Conservation (phyloP, 2,888 invertebrate species). For the Nomada lathburiana region DNA sequence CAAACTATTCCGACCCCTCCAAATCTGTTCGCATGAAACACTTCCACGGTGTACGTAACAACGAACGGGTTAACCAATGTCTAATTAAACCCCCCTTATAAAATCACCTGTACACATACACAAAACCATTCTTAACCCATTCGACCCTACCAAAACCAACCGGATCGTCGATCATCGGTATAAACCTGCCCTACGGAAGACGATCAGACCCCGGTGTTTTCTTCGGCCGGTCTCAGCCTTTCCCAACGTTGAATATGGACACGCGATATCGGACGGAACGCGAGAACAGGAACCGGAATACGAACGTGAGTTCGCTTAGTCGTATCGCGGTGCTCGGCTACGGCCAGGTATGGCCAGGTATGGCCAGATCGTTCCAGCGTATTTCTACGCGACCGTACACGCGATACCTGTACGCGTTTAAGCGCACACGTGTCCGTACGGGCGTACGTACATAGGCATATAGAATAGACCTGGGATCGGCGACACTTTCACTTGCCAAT, state of each 20-base stretch:
- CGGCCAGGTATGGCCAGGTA: slow-evolving; percentile 51
- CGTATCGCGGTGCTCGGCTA: slow-evolving; percentile 21
- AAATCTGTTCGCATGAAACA: too few relatives aligned
- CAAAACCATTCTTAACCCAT: too few relatives aligned
- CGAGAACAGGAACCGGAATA: slow-evolving; percentile 62
- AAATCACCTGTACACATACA: too few relatives aligned
- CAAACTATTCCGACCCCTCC: too few relatives aligned
- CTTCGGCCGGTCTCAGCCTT: slow-evolving; percentile 24
- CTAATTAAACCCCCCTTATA: too few relatives aligned
- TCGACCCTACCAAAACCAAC: not conserved
- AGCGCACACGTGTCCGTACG: slow-evolving; percentile 36
- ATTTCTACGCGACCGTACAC: slow-evolving; percentile 57
- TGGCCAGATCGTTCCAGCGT: slow-evolving; percentile 53
- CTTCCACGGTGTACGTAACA: too few relatives aligned
- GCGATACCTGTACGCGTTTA: slow-evolving; percentile 33
- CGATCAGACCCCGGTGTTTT: slow-evolving; percentile 20
- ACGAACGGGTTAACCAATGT: too few relatives aligned
- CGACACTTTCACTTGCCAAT: slow-evolving; percentile 77
- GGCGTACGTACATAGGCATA: slow-evolving; percentile 36
- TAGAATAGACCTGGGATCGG: slow-evolving; percentile 45
- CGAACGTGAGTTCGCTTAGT: not conserved
- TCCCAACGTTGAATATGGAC: slow-evolving; percentile 45
- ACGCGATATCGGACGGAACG: slow-evolving; percentile 50
- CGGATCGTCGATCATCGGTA: not conserved
- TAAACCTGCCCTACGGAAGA: slow-evolving; percentile 1